Evolutionary conservation across 2,797 vertebrate species (phyloP).

Genomic region (Enteromius fasciolatus): DNA sequence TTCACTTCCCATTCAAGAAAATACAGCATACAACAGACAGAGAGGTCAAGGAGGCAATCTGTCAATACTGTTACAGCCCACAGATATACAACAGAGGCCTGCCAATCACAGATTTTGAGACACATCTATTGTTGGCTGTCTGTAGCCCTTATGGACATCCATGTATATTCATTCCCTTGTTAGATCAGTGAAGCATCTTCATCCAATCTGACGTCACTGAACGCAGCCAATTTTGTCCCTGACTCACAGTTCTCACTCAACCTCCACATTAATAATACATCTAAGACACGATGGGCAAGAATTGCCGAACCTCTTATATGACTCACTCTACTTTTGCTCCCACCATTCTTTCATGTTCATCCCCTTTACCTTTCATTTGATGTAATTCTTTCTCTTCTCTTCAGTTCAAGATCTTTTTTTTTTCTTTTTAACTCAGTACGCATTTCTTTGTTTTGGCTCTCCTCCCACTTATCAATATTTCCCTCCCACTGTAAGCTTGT

Average conservation of each 20-base stretch:
- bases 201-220: constrained; percentile 23
- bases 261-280: constrained; percentile 37
- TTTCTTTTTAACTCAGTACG: constrained; percentile 14
- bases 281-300: constrained; percentile 25
- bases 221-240: constrained; percentile 10
- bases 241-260: constrained; percentile 42
- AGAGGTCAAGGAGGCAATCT: neutral
- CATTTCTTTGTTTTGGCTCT: constrained; percentile 11
- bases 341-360: constrained; percentile 6
- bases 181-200: neutral
- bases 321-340: neutral
- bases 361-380: neutral
- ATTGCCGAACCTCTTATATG: neutral
- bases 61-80: constrained; percentile 13
- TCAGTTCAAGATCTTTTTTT: neutral
- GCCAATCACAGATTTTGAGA: constrained; percentile 17
- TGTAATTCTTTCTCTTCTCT: neutral
- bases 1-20: neutral
- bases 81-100: neutral
- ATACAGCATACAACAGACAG: constrained; percentile 25
- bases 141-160: neutral
- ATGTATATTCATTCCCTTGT: constrained; percentile 17
- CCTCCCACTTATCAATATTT: neutral
- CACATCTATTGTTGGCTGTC: constrained; percentile 15
- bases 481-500: constrained; percentile 1